A percentile compares a stretch with the other conserved stretches of the same genome.
These are phyloP conservation scores for Cerastis rubricosa DNA, from an alignment of 2,888 invertebrate genomes.

Conservation along the genomic window DNA sequence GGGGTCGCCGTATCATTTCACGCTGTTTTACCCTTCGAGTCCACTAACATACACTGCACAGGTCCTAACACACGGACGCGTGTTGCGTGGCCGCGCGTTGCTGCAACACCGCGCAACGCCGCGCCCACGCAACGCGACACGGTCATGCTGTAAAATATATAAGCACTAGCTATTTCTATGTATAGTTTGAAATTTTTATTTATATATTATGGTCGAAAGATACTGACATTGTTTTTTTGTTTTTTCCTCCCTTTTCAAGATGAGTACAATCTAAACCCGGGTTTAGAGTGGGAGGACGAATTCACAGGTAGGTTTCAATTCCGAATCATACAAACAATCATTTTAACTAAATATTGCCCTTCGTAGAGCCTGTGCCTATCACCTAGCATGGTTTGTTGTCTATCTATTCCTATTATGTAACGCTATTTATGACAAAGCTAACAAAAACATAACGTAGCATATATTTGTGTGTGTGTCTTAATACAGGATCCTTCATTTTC, in stretches of 20 bases:
- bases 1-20: slow-evolving; percentile 88
- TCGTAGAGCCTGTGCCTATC: slow-evolving; percentile 89
- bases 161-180: slow-evolving; percentile 88
- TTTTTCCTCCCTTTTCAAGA: slow-evolving; percentile 95
- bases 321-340: slow-evolving; percentile 87
- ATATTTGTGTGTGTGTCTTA: slow-evolving; percentile 68
- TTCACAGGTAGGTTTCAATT: slow-evolving; percentile 98
- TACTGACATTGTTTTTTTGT: slow-evolving; percentile 91
- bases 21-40: slow-evolving; percentile 87
- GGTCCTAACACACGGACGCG: slow-evolving; percentile 83
- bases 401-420: slow-evolving; percentile 80
- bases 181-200: slow-evolving; percentile 82
- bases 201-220: slow-evolving; percentile 85
- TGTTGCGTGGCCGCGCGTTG: slow-evolving; percentile 72
- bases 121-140: slow-evolving; percentile 74
- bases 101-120: slow-evolving; percentile 33
- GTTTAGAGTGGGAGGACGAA: slow-evolving; percentile 99
- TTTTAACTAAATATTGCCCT: slow-evolving; percentile 86
- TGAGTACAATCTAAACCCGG: slow-evolving; percentile 99
- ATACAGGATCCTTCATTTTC: slow-evolving; percentile 69
- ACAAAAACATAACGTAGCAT: slow-evolving; percentile 78
- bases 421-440: slow-evolving; percentile 80
- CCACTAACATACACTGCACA: slow-evolving; percentile 90
- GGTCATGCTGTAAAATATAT: slow-evolving; percentile 87
- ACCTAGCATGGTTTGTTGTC: slow-evolving; percentile 88